Conservation (phyloP, 2,113 vertebrate species). For the rat (Rattus norvegicus) region GRCr8 NC_086029.1:40083501-40084000, state of each 20-base stretch:
- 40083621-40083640: neutral
- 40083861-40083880: neutral
- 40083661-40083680: neutral
- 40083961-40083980: neutral
- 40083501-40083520: neutral
- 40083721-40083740: neutral
- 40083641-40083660: neutral
- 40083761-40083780: slow-evolving; percentile 8
- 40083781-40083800: neutral
- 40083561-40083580: neutral
- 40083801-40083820: neutral
- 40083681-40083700: neutral
- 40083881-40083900: neutral
- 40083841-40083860: neutral
- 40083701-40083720: neutral
- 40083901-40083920: neutral
- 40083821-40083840: neutral
- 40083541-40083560: neutral
- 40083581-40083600: neutral
- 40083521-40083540: neutral
- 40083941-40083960: neutral
- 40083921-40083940: neutral
- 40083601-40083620: neutral
- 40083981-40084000: neutral
- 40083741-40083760: slow-evolving; percentile 1